phyloP scores from a whole-genome alignment of 2,797 vertebrate genomes.

The Eulemur mongoz region DNA sequence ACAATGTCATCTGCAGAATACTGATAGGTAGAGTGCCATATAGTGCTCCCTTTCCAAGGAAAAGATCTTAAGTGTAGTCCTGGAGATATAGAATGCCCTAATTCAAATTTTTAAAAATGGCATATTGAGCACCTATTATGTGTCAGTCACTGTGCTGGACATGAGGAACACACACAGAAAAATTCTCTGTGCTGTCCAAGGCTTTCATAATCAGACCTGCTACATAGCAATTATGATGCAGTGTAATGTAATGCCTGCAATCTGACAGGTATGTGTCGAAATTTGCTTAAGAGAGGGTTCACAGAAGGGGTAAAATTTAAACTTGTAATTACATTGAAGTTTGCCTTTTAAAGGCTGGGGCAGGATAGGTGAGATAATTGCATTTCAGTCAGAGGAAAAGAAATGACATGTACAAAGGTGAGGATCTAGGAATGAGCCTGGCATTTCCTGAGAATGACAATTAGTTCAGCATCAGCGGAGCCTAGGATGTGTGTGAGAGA shows the following conservation, averaged over 20 bases:
- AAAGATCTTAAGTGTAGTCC: background rate
- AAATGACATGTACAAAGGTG: background rate
- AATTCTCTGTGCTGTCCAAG: background rate
- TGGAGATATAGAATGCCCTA: background rate
- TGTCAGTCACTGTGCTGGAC: background rate
- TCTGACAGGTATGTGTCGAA: conserved; percentile 25
- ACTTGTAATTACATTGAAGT: conserved; percentile 28
- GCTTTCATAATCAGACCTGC: background rate
- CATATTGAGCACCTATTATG: background rate
- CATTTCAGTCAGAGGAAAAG: conserved; percentile 31
- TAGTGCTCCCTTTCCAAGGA: background rate
- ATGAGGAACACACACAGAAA: background rate
- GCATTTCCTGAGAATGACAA: conserved; percentile 37
- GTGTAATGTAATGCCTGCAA: background rate
- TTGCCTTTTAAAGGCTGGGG: conserved; percentile 33
- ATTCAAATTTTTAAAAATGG: background rate
- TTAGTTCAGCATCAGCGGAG: background rate
- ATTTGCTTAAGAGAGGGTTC: conserved; percentile 52
- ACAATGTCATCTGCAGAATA: background rate
- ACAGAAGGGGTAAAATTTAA: conserved; percentile 35
- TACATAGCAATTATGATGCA: background rate
- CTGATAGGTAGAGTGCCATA: background rate
- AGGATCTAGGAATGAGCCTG: background rate
- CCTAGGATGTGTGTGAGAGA: background rate
- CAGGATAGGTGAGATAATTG: conserved; percentile 52